Conservation (phyloP, 2,888 invertebrate species). For the Chelonus formosanus region DNA sequence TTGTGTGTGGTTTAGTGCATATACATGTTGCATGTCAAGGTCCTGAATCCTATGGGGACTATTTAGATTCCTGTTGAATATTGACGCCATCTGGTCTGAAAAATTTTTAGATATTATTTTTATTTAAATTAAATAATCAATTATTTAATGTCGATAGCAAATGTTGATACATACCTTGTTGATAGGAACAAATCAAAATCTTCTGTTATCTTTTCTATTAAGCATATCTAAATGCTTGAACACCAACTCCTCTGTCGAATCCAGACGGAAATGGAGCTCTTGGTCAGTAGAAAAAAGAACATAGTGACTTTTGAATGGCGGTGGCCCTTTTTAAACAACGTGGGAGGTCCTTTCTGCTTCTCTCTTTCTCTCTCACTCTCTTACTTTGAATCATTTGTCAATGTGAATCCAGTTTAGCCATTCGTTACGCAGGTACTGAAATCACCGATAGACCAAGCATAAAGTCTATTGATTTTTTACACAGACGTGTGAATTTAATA, state of each 20-base stretch:
- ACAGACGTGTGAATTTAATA: conserved; percentile 11
- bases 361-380: conserved; percentile 12
- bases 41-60: conserved; percentile 21
- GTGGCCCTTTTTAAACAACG: conserved; percentile 36
- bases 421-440: conserved; percentile 52
- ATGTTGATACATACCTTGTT: too few species aligned
- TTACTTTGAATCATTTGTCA: conserved; percentile 60
- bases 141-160: background rate
- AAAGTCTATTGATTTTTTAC: conserved; percentile 21
- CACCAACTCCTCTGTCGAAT: conserved; percentile 20
- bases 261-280: conserved; percentile 6
- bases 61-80: too few species aligned
- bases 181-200: too few species aligned
- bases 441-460: conserved; percentile 30
- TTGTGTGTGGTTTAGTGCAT: conserved; percentile 62
- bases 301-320: conserved; percentile 24
- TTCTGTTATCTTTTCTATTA: too few species aligned
- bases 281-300: conserved; percentile 5
- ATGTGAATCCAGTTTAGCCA: conserved; percentile 60
- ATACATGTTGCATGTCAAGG: conserved; percentile 44
- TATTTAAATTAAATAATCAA: too few species aligned
- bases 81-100: too few species aligned
- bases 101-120: too few species aligned
- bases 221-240: conserved; percentile 3
- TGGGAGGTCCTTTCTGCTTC: conserved; percentile 41